These are phyloP conservation scores for Machaerirhynchus nigripectus DNA, from an alignment of 2,113 vertebrate genomes.

Conservation along the genomic window DNA sequence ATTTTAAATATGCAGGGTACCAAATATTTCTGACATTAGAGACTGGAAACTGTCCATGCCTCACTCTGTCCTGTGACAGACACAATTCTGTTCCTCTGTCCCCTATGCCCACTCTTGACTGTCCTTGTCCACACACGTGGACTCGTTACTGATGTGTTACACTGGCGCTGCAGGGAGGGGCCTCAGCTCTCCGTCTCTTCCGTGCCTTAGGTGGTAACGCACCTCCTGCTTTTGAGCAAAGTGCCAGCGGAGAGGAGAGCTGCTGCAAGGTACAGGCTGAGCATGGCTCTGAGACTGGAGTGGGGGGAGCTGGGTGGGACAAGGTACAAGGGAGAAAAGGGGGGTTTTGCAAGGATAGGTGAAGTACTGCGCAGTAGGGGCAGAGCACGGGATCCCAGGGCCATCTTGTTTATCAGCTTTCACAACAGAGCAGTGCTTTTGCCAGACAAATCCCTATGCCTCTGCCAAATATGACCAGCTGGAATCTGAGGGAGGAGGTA, in stretches of 20 bases:
- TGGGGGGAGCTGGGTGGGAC: not conserved
- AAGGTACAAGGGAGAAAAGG: not conserved
- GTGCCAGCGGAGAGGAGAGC: not conserved
- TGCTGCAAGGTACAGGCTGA: not conserved
- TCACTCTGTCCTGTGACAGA: not conserved
- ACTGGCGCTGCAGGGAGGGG: slow-evolving; percentile 2
- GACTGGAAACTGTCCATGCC: not conserved
- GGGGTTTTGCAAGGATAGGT: not conserved
- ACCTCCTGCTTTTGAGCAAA: not conserved
- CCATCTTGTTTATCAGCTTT: not conserved
- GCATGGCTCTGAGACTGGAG: not conserved
- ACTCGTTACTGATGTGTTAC: not conserved
- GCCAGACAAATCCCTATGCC: not conserved
- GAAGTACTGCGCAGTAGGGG: not conserved
- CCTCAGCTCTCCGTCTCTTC: not conserved
- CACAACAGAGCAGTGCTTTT: not conserved
- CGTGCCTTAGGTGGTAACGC: not conserved
- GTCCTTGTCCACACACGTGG: not conserved
- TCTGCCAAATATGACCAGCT: not conserved
- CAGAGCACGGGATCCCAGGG: not conserved
- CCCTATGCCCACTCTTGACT: not conserved
- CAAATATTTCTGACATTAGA: not conserved
- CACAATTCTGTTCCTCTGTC: not conserved
- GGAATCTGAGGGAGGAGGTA: not conserved
- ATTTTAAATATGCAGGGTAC: not conserved